Base-by-base conservation (phyloP, 2,797 vertebrate species). In the Eidolon dupreanum region DNA sequence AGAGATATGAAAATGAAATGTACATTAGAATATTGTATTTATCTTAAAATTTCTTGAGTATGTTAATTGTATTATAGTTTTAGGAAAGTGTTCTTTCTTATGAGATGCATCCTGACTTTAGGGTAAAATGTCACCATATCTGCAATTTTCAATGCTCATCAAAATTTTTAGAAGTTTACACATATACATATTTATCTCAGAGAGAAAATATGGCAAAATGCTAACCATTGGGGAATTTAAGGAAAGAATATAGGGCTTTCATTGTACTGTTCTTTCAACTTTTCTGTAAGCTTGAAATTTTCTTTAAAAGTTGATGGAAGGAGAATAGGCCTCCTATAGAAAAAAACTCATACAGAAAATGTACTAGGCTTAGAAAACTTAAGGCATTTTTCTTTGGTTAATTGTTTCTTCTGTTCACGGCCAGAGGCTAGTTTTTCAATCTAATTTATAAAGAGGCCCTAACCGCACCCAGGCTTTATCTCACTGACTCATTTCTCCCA, bases 251-350 rank as follows among this genome's bases (percentile, higher is more conserved):
- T 5, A n/a, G 87, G 15, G 24, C n/a, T 88, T 92, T 82, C 17
- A n/a, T 85, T 96, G 24, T 38, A 77, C 6, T 65, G 3, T 75
- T 94, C 61, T 84, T 90, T 84, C 68, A 88, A 63, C 41, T 93
- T 86, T 92, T 85, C 74, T 77, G 6, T 95, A 85, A 85, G n/a
- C 74, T 91, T 61, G 63, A 93, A 73, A 55, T 74, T 74, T 95
- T 90, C 77, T 84, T 61, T 43, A 94, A 88, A 94, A 66, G 71
- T 84, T 90, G 49, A 24, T 73, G 1, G 41, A 46, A 89, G 78
- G 49, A 79, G 74, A 78, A 63, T 66, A 94, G 82, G n/a, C 10
- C 26, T 70, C 70, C 33, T 70, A 57, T 55, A 89, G 43, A 79
- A 97, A 90, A 83, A 55, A 77, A 22, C 38, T 68, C 87, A 24